phyloP scores from a whole-genome alignment of 2,113 vertebrate species.

The Coptodon bakossiorum region DNA sequence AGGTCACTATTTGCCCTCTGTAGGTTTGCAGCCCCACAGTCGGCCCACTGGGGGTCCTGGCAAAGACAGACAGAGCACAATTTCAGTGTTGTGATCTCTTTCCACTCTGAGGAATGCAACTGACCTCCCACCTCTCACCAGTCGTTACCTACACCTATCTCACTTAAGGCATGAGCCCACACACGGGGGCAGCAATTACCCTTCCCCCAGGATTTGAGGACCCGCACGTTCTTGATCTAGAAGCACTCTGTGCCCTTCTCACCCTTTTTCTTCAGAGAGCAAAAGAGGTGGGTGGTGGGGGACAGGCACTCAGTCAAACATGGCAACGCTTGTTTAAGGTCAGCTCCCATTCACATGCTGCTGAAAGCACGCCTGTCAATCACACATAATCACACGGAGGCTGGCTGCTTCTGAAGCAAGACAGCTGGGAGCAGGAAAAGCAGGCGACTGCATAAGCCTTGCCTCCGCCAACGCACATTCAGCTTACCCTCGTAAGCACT shows the following conservation, averaged over 20 bases:
- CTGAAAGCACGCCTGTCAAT: conserved; percentile 67
- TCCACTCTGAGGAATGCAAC: conserved; percentile 43
- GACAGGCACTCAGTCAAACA: conserved; percentile 49
- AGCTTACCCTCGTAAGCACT: neutral
- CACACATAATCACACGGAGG: conserved; percentile 44
- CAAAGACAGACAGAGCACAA: conserved; percentile 23
- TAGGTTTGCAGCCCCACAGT: neutral
- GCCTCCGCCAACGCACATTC: conserved; percentile 5
- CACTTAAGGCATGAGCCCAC: conserved; percentile 52
- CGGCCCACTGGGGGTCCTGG: conserved; percentile 37
- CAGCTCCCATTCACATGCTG: conserved; percentile 58
- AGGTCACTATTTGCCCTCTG: conserved; percentile 26
- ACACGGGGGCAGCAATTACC: conserved; percentile 55
- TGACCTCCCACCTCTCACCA: conserved; percentile 24
- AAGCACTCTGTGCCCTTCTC: conserved; percentile 25
- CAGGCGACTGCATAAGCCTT: conserved; percentile 7
- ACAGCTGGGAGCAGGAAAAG: conserved; percentile 17
- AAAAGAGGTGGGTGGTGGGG: neutral
- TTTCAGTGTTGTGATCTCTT: conserved; percentile 36
- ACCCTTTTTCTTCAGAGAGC: conserved; percentile 21
- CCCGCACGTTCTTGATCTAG: conserved; percentile 43
- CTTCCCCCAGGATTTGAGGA: conserved; percentile 30
- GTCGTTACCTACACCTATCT: neutral
- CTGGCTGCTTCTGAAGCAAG: conserved; percentile 31
- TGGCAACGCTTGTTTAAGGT: conserved; percentile 68